These are phyloP conservation scores for Nymphicus hollandicus DNA, from an alignment of 2,113 vertebrate species.

Conservation along the genomic window DNA sequence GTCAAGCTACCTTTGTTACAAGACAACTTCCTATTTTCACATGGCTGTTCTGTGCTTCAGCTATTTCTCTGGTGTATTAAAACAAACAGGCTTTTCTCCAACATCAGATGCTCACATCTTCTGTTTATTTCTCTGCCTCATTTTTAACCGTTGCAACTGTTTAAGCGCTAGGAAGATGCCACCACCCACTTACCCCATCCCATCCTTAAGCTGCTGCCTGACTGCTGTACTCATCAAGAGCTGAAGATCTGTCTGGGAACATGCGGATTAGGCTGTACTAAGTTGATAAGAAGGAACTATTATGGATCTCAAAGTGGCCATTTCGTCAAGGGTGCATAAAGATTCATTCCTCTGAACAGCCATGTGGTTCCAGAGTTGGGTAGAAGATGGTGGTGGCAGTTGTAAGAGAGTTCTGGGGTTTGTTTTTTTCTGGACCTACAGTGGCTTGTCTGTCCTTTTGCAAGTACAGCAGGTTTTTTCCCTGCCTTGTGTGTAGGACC, in stretches of 20 bases:
- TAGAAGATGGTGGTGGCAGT: background rate
- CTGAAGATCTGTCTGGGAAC: background rate
- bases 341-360: background rate
- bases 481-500: background rate
- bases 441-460: background rate
- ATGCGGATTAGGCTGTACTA: too few species aligned
- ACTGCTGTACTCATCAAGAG: background rate
- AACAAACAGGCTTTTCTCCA: background rate
- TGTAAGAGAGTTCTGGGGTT: background rate
- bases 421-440: background rate
- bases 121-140: background rate
- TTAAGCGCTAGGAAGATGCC: background rate
- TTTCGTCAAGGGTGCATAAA: background rate
- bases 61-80: background rate
- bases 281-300: background rate
- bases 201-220: background rate
- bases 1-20: slow-evolving; percentile 38
- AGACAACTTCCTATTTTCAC: background rate
- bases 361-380: background rate
- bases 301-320: background rate
- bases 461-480: background rate
- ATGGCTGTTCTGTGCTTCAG: background rate
- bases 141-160: background rate
- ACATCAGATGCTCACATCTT: fast-evolving
- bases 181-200: too few species aligned